phyloP scores from a whole-genome alignment of 2,888 invertebrate species.

The Napeogenes sylphis region DNA sequence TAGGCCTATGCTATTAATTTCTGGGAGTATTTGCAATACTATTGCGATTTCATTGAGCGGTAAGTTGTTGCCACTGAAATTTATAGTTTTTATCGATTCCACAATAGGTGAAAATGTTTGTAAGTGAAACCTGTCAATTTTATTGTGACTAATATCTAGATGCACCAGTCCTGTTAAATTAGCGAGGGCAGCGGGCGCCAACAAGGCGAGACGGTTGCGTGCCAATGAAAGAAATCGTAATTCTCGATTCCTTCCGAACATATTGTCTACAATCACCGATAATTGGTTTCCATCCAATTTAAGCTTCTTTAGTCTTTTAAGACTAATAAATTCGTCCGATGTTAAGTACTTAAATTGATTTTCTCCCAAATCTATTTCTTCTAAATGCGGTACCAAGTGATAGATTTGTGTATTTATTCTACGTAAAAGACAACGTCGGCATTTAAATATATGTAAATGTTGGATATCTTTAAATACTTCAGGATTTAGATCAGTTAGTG shows the following conservation, averaged over 20 bases:
- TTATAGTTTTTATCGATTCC: slow-evolving; percentile 79
- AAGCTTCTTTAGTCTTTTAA: slow-evolving; percentile 80
- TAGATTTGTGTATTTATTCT: slow-evolving; percentile 88
- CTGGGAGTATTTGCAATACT: slow-evolving; percentile 76
- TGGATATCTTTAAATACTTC: slow-evolving; percentile 88
- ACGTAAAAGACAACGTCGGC: slow-evolving; percentile 83
- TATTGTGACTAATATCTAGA: slow-evolving; percentile 87
- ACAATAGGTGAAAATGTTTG: slow-evolving; percentile 79
- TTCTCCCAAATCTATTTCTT: slow-evolving; percentile 85
- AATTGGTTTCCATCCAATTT: slow-evolving; percentile 87
- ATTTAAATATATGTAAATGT: slow-evolving; percentile 83
- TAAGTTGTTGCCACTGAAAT: slow-evolving; percentile 84
- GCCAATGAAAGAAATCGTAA: slow-evolving; percentile 79
- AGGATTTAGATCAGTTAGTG: slow-evolving; percentile 83
- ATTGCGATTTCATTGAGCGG: slow-evolving; percentile 75
- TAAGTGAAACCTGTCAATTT: slow-evolving; percentile 82
- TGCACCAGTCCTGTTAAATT: slow-evolving; percentile 83
- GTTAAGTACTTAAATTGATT: slow-evolving; percentile 87
- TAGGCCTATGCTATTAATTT: slow-evolving; percentile 77
- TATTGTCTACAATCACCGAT: slow-evolving; percentile 84
- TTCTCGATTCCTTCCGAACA: slow-evolving; percentile 79
- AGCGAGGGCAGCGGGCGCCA: slow-evolving; percentile 84
- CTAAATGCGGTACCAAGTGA: slow-evolving; percentile 84
- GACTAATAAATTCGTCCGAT: slow-evolving; percentile 83
- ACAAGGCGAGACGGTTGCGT: slow-evolving; percentile 84